Base-by-base conservation (phyloP, 1,140 invertebrate species). In the Drosophila punjabiensis region DNA sequence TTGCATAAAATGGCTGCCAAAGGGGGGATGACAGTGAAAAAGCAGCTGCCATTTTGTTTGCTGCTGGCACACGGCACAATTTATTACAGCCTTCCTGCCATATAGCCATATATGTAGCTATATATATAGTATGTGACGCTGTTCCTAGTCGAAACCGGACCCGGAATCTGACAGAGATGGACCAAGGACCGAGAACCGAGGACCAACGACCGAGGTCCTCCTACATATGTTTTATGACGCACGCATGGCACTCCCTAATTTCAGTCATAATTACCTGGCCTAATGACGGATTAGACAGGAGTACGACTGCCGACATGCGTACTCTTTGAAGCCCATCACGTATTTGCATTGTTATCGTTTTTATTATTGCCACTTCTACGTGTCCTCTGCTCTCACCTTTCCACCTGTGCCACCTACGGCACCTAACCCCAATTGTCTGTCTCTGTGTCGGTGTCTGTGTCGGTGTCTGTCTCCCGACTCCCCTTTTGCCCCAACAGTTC, bases 271-370 rank as follows among this genome's bases (percentile, higher is more conserved):
- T 79, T 79, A 79, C 77, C 68, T 71, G 67, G 76, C 68, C 77
- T 79, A 79, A 79, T 79, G 77, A 79, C 71, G 77, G 77, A 79
- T 79, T 79, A 79, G 76, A 41, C 43, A 20, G 55, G 30, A 9
- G 18, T 32, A 9, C 18, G 13, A 37, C 28, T 33, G 43, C n/a
- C 55, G 35, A 39, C 59, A 77, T 60, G 28, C 43, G 48, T 62
- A 62, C 66, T 69, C 47, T 79, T 74, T 55, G 43, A 79, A 61
- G 77, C 77, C 77, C 77, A 79, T 79, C 77, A 79, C 77, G 77
- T 79, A 79, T 71, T 65, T 79, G 76, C 77, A 79, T 79, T 79
- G 77, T 79, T 79, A 79, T 79, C 77, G 77, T 79, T 79, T 79
- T 79, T 79, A 79, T 79, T 79, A 79, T 79, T 79, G 77, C 77